Conservation (phyloP, 2,888 invertebrate species). For the Lithodes maja region DNA sequence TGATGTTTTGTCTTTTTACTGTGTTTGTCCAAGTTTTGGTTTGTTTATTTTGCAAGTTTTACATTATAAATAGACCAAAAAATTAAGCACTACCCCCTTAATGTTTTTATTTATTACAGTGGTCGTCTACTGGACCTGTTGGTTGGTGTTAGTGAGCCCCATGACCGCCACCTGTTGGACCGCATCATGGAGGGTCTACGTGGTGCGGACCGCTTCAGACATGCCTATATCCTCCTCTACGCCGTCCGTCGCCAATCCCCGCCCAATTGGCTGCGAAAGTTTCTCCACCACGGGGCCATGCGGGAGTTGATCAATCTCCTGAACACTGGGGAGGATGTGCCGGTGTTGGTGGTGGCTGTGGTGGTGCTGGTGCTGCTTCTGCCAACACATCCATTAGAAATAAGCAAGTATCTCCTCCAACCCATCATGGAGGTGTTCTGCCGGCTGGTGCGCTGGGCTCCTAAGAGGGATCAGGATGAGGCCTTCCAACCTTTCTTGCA, state of each 20-base stretch:
- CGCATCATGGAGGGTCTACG: constrained; percentile 60
- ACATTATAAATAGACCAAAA: no score
- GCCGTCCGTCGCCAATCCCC: constrained; percentile 68
- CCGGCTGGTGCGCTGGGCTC: constrained; percentile 66
- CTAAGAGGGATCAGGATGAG: constrained; percentile 57
- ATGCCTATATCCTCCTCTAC: constrained; percentile 65
- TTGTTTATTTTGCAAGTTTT: no score
- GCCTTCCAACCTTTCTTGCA: constrained; percentile 66
- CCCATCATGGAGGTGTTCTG: constrained; percentile 65
- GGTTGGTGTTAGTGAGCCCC: constrained; percentile 62
- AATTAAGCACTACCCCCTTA: neutral
- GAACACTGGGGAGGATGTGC: constrained; percentile 54
- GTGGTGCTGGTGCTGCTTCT: constrained; percentile 62
- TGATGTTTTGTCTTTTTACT: no score
- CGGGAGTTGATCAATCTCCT: constrained; percentile 60
- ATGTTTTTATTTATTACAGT: constrained; percentile 44
- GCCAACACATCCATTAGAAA: constrained; percentile 46
- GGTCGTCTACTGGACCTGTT: constrained; percentile 65
- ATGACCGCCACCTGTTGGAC: constrained; percentile 67
- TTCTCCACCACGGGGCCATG: constrained; percentile 58
- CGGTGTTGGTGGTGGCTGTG: constrained; percentile 61
- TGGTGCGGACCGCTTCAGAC: constrained; percentile 56
- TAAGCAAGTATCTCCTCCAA: constrained; percentile 46
- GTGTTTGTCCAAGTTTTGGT: no score
- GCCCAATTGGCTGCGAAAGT: constrained; percentile 64